These are phyloP conservation scores for Cryptocephalus moraei DNA, from an alignment of 2,888 invertebrate species.

Conservation along the genomic window DNA sequence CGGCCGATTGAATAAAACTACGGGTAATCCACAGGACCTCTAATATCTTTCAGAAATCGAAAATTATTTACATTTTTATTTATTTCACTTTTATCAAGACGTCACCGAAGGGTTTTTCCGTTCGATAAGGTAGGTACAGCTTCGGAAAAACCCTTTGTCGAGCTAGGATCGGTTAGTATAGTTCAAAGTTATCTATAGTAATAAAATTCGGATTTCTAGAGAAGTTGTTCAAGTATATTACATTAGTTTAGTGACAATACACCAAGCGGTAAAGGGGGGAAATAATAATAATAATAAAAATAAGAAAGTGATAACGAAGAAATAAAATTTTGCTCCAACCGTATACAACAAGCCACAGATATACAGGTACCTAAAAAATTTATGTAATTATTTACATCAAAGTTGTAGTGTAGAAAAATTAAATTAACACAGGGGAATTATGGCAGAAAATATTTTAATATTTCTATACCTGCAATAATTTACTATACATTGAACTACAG, in stretches of 20 bases:
- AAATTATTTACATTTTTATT: no score
- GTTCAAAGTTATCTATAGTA: constrained; percentile 22
- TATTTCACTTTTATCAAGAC: no score
- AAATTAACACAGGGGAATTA: constrained; percentile 27
- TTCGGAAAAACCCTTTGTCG: no score
- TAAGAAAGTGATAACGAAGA: constrained; percentile 19
- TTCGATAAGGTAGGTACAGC: no score
- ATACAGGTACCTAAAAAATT: constrained; percentile 37
- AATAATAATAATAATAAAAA: constrained; percentile 1
- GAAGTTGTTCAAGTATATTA: constrained; percentile 34
- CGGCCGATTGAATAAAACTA: no score
- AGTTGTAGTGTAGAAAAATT: constrained; percentile 19
- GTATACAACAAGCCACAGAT: constrained; percentile 40
- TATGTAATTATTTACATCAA: constrained; percentile 24
- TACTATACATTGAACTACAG: constrained; percentile 40
- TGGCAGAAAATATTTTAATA: constrained; percentile 25
- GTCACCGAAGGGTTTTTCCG: no score
- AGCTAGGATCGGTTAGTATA: constrained; percentile 22
- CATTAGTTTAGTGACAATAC: constrained; percentile 31
- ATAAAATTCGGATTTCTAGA: constrained; percentile 40
- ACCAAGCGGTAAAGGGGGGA: constrained; percentile 21
- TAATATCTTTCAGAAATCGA: no score
- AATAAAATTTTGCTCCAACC: constrained; percentile 27
- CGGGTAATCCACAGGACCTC: no score
- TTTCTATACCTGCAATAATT: constrained; percentile 37